Evolutionary conservation across 1,140 invertebrate species (phyloP).

Genomic region (Apis mellifera): DNA sequence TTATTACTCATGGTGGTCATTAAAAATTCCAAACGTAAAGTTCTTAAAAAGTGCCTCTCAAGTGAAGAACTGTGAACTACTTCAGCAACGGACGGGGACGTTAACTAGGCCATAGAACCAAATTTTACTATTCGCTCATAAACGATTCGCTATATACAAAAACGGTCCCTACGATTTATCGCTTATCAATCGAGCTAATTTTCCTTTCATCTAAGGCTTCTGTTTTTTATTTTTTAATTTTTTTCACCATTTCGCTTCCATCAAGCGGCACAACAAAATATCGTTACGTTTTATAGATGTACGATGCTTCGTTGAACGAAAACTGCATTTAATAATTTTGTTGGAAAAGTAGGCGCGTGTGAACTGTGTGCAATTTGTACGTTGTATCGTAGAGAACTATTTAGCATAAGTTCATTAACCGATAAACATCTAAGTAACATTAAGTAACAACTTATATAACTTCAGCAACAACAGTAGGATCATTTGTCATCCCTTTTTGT

Average conservation of each 20-base stretch:
- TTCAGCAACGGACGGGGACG: slow-evolving; percentile 60
- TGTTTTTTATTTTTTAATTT: not conserved
- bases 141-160: slow-evolving; percentile 62
- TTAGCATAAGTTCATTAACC: slow-evolving; percentile 62
- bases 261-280: not conserved
- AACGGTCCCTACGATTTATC: slow-evolving; percentile 35
- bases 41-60: slow-evolving; percentile 34
- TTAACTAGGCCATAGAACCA: slow-evolving; percentile 58
- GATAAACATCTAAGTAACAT: slow-evolving; percentile 67
- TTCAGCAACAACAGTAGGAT: slow-evolving; percentile 75
- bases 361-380: slow-evolving; percentile 27
- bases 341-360: slow-evolving; percentile 7
- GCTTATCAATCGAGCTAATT: slow-evolving; percentile 27
- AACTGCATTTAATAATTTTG: slow-evolving; percentile 5
- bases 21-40: slow-evolving; percentile 52
- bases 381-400: slow-evolving; percentile 56
- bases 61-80: slow-evolving; percentile 51
- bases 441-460: slow-evolving; percentile 73
- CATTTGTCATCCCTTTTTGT: slow-evolving; percentile 31
- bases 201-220: not conserved
- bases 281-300: not conserved
- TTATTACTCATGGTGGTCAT: slow-evolving; percentile 26
- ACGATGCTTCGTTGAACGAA: slow-evolving; percentile 21
- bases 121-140: slow-evolving; percentile 41
- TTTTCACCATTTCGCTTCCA: not conserved